phyloP scores from a whole-genome alignment of 2,888 invertebrate species.

The Chloromyia formosa region DNA sequence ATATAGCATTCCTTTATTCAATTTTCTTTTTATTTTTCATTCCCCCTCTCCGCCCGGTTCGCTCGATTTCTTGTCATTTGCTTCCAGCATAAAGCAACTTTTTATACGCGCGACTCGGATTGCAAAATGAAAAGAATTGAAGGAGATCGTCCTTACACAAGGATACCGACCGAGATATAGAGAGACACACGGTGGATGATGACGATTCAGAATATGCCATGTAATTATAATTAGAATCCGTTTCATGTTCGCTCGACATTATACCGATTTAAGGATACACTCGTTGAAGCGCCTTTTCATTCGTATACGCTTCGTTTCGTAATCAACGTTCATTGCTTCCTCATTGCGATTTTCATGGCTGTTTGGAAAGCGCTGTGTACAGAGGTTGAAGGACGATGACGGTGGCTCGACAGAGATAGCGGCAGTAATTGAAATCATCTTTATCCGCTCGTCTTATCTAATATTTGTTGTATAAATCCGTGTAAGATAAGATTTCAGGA shows the following conservation, averaged over 20 bases:
- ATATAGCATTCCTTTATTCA: background rate
- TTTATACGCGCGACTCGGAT: too few relatives aligned
- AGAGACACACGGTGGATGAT: background rate
- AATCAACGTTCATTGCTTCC: slow-evolving; percentile 37
- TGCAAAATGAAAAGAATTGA: background rate
- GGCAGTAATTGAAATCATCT: slow-evolving; percentile 30
- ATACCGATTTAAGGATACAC: slow-evolving; percentile 25
- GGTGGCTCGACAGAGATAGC: background rate
- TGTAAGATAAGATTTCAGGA: slow-evolving; percentile 12
- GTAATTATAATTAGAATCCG: slow-evolving; percentile 44
- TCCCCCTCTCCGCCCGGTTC: background rate
- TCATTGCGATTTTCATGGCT: slow-evolving; percentile 7
- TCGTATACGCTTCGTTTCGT: slow-evolving; percentile 24
- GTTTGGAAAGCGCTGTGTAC: background rate
- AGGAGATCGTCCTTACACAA: background rate
- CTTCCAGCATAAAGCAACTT: too few relatives aligned
- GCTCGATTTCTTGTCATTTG: background rate
- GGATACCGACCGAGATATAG: background rate
- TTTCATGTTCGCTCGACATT: slow-evolving; percentile 37
- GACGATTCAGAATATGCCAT: slow-evolving; percentile 23
- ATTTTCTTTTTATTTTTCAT: background rate
- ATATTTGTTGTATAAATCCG: background rate
- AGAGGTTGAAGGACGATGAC: background rate
- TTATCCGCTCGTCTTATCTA: slow-evolving; percentile 6
- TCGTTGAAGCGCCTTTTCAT: slow-evolving; percentile 11